A percentile compares a stretch with the other conserved stretches of the same genome.
Conservation (phyloP, 2,113 vertebrate genomes). For the Nothobranchius kuhntae region DNA sequence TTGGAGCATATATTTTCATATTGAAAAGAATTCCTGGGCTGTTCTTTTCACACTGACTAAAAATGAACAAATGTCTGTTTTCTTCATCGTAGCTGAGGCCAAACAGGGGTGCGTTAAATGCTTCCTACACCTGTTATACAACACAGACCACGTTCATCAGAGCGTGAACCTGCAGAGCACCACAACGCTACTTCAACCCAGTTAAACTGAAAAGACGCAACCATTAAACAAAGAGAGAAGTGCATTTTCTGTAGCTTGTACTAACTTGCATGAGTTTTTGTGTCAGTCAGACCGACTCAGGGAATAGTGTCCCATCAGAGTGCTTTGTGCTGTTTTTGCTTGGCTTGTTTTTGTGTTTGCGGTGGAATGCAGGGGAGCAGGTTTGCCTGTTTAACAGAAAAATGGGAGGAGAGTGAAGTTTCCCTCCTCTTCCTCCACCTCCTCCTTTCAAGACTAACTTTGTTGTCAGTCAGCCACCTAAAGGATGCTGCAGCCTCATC, state of each 20-base stretch:
- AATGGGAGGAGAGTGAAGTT: slow-evolving; percentile 15
- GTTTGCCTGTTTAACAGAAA: slow-evolving; percentile 44
- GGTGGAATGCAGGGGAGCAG: slow-evolving; percentile 61
- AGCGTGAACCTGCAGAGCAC: neutral
- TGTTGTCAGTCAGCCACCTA: slow-evolving; percentile 57
- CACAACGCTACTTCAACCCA: neutral
- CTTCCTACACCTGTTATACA: slow-evolving; percentile 1
- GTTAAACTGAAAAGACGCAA: slow-evolving; percentile 3
- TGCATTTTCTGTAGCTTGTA: slow-evolving; percentile 1
- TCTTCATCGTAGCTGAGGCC: neutral
- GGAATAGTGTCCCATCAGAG: neutral
- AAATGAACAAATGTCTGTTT: neutral
- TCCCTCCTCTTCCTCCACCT: slow-evolving; percentile 3
- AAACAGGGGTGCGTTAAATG: neutral
- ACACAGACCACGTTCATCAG: neutral
- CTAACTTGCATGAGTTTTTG: neutral
- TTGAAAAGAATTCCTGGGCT: too few relatives aligned
- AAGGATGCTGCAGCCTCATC: slow-evolving; percentile 13
- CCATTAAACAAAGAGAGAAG: neutral
- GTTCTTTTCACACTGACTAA: too few relatives aligned
- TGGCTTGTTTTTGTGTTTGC: slow-evolving; percentile 34
- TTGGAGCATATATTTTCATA: too few relatives aligned
- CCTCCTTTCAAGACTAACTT: neutral
- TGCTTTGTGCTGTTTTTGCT: neutral
- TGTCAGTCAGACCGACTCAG: neutral